phyloP scores from a whole-genome alignment of 1,140 invertebrate species.

The Drosophila subpulchrella region DNA sequence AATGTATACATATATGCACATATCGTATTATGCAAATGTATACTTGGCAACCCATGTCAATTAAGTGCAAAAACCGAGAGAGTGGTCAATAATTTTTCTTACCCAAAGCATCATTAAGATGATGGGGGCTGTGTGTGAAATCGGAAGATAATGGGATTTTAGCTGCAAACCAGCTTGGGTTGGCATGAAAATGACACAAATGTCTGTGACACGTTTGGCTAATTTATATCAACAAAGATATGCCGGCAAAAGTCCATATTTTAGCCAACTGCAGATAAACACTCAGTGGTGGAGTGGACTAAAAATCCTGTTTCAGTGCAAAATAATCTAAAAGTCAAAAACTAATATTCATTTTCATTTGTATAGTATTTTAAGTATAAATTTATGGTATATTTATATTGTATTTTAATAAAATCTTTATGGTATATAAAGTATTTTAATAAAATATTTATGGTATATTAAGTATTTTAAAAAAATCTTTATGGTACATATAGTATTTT shows the following conservation, averaged over 20 bases:
- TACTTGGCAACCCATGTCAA: conserved; percentile 50
- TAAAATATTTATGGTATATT: no score
- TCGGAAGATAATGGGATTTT: conserved; percentile 9
- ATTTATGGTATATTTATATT: no score
- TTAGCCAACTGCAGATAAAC: background rate
- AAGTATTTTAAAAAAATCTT: background rate
- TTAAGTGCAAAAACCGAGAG: conserved; percentile 35
- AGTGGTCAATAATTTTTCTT: conserved; percentile 62
- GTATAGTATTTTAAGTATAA: background rate
- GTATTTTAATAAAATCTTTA: no score
- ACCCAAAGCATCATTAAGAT: conserved; percentile 64
- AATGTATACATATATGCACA: background rate
- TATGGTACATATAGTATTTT: no score
- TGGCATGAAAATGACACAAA: conserved; percentile 58
- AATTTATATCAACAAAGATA: conserved; percentile 52
- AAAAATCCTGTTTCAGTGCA: background rate
- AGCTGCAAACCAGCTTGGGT: conserved; percentile 2
- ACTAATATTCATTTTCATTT: no score
- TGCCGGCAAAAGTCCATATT: background rate
- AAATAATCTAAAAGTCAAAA: background rate
- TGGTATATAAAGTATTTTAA: no score
- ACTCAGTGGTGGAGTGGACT: background rate
- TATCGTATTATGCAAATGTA: background rate
- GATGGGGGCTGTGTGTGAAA: conserved; percentile 13
- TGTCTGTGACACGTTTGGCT: conserved; percentile 64